Base-by-base conservation (phyloP, 30 jellyfish, hydroid and myxozoan species). In the Turritopsis dohrnii region DNA sequence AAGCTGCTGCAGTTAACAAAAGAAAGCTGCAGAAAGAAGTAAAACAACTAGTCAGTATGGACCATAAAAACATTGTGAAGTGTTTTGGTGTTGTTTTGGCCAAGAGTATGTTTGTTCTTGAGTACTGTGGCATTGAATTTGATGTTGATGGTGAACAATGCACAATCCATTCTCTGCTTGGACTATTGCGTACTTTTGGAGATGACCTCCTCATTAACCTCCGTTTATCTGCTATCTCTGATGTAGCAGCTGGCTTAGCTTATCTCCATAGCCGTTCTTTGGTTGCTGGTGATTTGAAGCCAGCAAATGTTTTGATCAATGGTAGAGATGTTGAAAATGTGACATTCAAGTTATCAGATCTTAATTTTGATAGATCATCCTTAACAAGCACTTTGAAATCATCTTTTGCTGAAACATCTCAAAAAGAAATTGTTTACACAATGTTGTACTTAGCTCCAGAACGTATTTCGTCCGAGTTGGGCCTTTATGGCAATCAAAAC, bases 241-340 rank as follows among this genome's bases (percentile, higher is more conserved):
- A 66, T 66, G 29, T 66, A 66, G 7, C 29, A 21, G 27, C 76
- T 66, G 76, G 76, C 29, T 26, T 66, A 21, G 27, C 76, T 26
- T 66, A 66, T 26, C 76, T 66, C 27, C 76, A 66, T 66, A 26
- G 29, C 29, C 76, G 76, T 21, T 26, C 27, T 66, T 26, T 66
- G 27, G 29, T 66, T 66, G 76, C 76, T 21, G 76, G 76, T 66
- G 76, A 66, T 26, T 66, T 66, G 29, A 66, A 66, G 29, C 76
- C 76, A 66, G 76, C 5, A 66, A 66, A 66, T 66, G 76, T 66
- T 21, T 66, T 66, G 29, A 26, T 66, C 76, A 21, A 66, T 21
- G 76, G 76, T 66, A 26, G 76, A 66, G 29, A 8, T 21, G 76
- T 21, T 66, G 76, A 66, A 66, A 66, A 66, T 21, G 27, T 66